These are phyloP conservation scores for Aethina tumida DNA, from an alignment of 1,140 invertebrate genomes.

Conservation along the genomic window DNA sequence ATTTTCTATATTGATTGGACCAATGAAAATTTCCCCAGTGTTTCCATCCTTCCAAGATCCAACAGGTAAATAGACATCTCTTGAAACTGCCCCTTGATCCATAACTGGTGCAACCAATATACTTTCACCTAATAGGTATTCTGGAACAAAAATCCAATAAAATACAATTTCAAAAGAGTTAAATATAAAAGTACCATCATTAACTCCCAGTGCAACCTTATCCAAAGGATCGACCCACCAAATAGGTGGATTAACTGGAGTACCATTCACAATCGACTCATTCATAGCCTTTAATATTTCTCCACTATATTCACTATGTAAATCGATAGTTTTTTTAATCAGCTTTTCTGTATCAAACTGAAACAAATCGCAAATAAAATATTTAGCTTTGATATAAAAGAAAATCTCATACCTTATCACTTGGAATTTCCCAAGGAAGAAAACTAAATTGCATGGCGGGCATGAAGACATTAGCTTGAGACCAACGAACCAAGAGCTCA, in stretches of 20 bases:
- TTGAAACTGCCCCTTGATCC: constrained; percentile 46
- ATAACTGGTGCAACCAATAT: constrained; percentile 81
- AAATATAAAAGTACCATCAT: constrained; percentile 14
- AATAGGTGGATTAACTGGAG: constrained; percentile 76
- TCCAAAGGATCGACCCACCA: constrained; percentile 81
- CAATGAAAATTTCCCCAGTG: constrained; percentile 36
- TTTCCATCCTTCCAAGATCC: constrained; percentile 59
- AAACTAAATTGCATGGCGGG: constrained; percentile 81
- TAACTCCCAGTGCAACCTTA: constrained; percentile 14
- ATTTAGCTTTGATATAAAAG: too few relatives aligned
- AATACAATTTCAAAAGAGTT: not conserved
- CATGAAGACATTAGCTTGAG: constrained; percentile 79
- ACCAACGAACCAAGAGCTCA: constrained; percentile 85
- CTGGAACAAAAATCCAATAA: constrained; percentile 45
- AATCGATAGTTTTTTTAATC: constrained; percentile 49
- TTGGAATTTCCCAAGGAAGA: constrained; percentile 84
- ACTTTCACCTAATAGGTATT: constrained; percentile 73
- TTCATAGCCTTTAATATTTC: constrained; percentile 51
- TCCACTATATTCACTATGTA: constrained; percentile 59
- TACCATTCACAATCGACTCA: constrained; percentile 48
- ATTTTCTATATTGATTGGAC: constrained; percentile 53
- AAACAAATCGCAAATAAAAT: too few relatives aligned
- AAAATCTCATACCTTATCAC: too few relatives aligned
- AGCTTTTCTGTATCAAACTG: constrained; percentile 42
- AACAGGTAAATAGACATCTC: constrained; percentile 68